Evolutionary conservation across 2,113 vertebrate genomes (phyloP).

Genomic region (Engraulis encrasicolus): DNA sequence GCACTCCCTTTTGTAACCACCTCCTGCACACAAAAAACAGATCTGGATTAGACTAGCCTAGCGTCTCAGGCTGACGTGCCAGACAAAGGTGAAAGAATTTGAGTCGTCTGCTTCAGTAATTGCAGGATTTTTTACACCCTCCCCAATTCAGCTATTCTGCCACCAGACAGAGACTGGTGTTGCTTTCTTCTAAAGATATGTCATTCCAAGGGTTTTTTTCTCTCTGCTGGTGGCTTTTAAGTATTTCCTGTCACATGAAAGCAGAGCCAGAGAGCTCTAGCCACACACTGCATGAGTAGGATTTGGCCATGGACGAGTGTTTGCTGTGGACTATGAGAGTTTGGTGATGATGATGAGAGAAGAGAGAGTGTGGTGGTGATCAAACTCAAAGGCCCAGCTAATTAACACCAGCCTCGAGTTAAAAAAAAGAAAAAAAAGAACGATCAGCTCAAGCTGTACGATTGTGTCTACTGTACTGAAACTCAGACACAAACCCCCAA

Average conservation of each 20-base stretch:
- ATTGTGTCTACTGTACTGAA: not conserved
- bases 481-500: too few species aligned
- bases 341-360: not conserved
- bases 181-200: conserved; percentile 9
- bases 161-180: not conserved
- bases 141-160: not conserved
- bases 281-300: not conserved
- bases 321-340: not conserved
- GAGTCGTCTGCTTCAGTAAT: not conserved
- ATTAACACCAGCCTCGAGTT: conserved; percentile 13
- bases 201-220: not conserved
- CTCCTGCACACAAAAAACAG: not conserved
- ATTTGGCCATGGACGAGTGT: not conserved
- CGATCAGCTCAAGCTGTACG: not conserved
- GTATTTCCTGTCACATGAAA: not conserved
- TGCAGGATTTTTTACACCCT: not conserved
- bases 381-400: not conserved
- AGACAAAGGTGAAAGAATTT: not conserved
- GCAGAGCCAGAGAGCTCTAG: not conserved
- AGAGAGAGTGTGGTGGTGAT: not conserved
- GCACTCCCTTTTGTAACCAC: not conserved
- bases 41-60: not conserved
- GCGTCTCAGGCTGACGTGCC: not conserved
- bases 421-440: too few species aligned
- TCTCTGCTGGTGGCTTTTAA: conserved; percentile 1